Percentiles rank a stretch among this genome's conserved stretches.
phyloP scores from a whole-genome alignment of 2,113 vertebrate genomes.

The Anthoscopus minutus region DNA sequence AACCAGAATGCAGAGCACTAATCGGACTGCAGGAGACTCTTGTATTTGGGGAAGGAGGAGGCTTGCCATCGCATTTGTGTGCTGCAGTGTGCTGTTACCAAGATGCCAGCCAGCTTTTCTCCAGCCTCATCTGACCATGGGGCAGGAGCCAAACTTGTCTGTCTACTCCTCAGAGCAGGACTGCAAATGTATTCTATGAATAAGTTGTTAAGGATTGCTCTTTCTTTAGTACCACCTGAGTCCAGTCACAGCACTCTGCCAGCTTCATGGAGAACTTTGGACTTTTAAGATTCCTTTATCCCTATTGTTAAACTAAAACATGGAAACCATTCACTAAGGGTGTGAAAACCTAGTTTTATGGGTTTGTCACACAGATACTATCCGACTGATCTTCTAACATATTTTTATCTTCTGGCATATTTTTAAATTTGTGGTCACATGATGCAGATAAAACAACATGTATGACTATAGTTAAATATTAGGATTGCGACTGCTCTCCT shows the following conservation, averaged over 20 bases:
- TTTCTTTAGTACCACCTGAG: not conserved
- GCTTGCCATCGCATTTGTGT: not conserved
- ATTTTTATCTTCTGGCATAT: not conserved
- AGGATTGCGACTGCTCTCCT: not conserved
- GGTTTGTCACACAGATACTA: not conserved
- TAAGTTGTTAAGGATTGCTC: not conserved
- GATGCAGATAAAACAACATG: not conserved
- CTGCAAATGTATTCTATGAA: not conserved
- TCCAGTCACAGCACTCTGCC: not conserved
- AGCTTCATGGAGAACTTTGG: not conserved
- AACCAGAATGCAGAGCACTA: not conserved
- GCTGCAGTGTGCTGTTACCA: not conserved
- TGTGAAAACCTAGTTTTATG: not conserved
- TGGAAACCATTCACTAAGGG: not conserved
- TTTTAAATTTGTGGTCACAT: not conserved
- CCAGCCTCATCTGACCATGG: not conserved
- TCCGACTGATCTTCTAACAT: not conserved
- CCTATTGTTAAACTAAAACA: not conserved
- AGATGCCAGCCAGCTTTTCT: not conserved
- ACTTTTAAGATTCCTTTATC: not conserved
- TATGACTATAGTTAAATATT: not conserved
- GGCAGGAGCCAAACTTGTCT: not conserved
- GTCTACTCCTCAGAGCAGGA: accelerated
- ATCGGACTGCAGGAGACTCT: not conserved
- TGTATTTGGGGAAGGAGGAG: not conserved